A percentile compares a stretch with the other conserved stretches of the same genome.
phyloP scores from a whole-genome alignment of 2,797 vertebrate species.

The Coendou prehensilis region DNA sequence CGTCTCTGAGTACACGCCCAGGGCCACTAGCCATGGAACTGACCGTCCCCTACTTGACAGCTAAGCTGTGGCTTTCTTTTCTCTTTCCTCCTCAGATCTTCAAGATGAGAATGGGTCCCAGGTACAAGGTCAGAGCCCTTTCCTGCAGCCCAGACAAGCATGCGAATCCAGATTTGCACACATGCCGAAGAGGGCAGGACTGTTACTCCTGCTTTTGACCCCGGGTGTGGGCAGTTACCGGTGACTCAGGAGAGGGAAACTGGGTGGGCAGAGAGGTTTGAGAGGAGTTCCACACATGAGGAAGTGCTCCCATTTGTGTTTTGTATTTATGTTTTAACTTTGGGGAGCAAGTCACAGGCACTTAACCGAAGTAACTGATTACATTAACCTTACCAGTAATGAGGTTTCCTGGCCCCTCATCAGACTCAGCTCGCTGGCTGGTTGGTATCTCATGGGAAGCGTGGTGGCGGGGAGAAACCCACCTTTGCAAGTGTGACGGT shows the following conservation, averaged over 20 bases:
- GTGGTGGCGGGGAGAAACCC: not conserved
- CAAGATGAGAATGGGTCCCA: not conserved
- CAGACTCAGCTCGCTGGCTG: not conserved
- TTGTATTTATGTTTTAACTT: conserved; percentile 63
- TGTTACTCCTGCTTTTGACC: not conserved
- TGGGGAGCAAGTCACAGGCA: conserved; percentile 40
- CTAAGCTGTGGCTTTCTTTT: conserved; percentile 20
- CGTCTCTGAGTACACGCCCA: not conserved
- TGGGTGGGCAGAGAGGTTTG: not conserved
- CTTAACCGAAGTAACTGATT: conserved; percentile 47
- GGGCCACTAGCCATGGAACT: not conserved
- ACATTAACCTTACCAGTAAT: conserved; percentile 22
- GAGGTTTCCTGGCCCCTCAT: conserved; percentile 19
- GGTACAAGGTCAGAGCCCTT: not conserved
- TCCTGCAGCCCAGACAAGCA: not conserved
- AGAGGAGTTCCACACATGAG: not conserved
- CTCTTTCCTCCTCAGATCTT: conserved; percentile 24
- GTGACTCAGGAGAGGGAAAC: conserved; percentile 2
- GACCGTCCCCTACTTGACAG: not conserved
- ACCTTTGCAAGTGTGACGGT: not conserved
- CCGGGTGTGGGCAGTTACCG: not conserved
- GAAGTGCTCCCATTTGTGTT: conserved; percentile 7
- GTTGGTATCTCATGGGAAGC: not conserved
- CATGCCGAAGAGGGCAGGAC: not conserved
- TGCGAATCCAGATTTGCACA: not conserved